A percentile compares a stretch with the other conserved stretches of the same genome.
phyloP scores from a whole-genome alignment of 2,113 vertebrate species.

The Spea multiplicata region DNA sequence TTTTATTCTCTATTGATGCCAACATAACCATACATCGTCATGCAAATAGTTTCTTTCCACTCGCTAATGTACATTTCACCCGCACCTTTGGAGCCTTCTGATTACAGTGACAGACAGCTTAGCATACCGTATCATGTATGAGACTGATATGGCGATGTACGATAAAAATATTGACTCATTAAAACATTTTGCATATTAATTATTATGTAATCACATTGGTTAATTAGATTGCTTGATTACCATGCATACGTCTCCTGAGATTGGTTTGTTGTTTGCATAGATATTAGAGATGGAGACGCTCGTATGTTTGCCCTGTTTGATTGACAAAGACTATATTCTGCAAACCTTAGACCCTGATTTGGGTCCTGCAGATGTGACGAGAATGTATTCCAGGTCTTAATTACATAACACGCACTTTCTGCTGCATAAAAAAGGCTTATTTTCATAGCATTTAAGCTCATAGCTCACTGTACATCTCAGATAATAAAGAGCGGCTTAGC shows the following conservation, averaged over 20 bases:
- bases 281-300: not conserved
- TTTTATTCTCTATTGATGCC: no score
- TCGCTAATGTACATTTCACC: no score
- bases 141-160: conserved; percentile 11
- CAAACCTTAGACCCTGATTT: not conserved
- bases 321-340: not conserved
- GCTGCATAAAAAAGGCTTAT: not conserved
- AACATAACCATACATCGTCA: no score
- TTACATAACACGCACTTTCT: not conserved
- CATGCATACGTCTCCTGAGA: not conserved
- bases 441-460: no score
- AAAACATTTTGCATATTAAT: conserved; percentile 18
- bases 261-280: conserved; percentile 3
- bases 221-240: conserved; percentile 34
- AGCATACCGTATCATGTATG: not conserved
- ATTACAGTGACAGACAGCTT: not conserved
- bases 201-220: conserved; percentile 30
- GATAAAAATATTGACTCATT: conserved; percentile 5
- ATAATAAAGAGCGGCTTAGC: no score
- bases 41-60: no score
- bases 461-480: no score
- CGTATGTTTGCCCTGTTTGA: not conserved
- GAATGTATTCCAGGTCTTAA: not conserved
- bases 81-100: no score
- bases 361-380: not conserved